Evolutionary conservation across 2,888 invertebrate genomes (phyloP).

Genomic region (Tinea semifulvella): DNA sequence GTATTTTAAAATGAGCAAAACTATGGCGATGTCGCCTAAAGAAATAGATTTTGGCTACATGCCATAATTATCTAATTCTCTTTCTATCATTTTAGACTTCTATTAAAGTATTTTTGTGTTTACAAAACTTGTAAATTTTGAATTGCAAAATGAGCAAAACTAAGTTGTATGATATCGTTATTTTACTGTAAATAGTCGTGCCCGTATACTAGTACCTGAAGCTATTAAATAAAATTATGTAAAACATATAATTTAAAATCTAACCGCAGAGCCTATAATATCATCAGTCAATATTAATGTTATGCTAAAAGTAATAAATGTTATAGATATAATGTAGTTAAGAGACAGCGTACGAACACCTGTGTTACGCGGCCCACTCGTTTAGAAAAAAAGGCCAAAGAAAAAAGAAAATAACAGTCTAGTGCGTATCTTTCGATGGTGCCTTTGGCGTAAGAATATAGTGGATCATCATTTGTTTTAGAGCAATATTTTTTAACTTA

Average conservation of each 20-base stretch:
- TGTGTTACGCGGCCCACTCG: conserved; percentile 52
- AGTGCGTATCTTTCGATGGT: conserved; percentile 21
- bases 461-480: conserved; percentile 27
- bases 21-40: too few relatives aligned
- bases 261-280: neutral
- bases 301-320: conserved; percentile 13
- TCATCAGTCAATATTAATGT: conserved; percentile 13
- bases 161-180: too few relatives aligned
- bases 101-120: too few relatives aligned
- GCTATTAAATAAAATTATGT: conserved; percentile 2
- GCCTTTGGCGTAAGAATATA: conserved; percentile 25
- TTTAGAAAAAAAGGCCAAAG: conserved; percentile 32
- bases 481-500: conserved; percentile 25
- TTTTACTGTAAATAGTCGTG: neutral
- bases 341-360: conserved; percentile 46
- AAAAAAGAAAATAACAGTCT: conserved; percentile 17
- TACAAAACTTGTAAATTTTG: too few relatives aligned
- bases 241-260: neutral
- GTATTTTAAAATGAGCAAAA: too few relatives aligned
- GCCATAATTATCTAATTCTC: too few relatives aligned
- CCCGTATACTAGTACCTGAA: too few relatives aligned
- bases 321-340: conserved; percentile 22
- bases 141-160: too few relatives aligned
- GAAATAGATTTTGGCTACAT: too few relatives aligned
- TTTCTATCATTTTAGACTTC: too few relatives aligned